phyloP scores from a whole-genome alignment of 2,888 invertebrate species.

The Amiota communis region DNA sequence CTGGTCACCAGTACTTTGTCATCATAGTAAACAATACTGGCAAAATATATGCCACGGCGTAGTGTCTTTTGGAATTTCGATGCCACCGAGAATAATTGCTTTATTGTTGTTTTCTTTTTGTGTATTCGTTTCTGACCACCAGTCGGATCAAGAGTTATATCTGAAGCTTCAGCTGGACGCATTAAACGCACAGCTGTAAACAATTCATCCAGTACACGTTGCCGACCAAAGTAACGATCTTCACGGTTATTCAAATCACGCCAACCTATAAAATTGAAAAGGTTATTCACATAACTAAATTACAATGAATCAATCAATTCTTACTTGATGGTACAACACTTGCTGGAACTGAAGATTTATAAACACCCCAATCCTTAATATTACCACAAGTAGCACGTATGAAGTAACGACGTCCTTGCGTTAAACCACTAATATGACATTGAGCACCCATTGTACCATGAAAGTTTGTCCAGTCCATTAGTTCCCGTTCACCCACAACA shows the following conservation, averaged over 20 bases:
- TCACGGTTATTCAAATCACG: slow-evolving; percentile 84
- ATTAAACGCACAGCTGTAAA: slow-evolving; percentile 81
- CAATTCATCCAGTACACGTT: slow-evolving; percentile 83
- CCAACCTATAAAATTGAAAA: slow-evolving; percentile 79
- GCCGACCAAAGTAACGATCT: slow-evolving; percentile 79
- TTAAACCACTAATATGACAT: slow-evolving; percentile 79
- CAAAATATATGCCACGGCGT: slow-evolving; percentile 91
- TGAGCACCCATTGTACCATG: slow-evolving; percentile 74
- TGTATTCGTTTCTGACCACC: slow-evolving; percentile 81
- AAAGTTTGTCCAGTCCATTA: slow-evolving; percentile 77
- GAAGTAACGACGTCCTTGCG: slow-evolving; percentile 90
- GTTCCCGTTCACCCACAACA: slow-evolving; percentile 85
- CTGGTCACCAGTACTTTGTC: slow-evolving; percentile 96
- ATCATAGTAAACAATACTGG: slow-evolving; percentile 94
- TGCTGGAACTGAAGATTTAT: slow-evolving; percentile 83
- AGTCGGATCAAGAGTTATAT: slow-evolving; percentile 79
- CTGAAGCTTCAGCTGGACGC: slow-evolving; percentile 77
- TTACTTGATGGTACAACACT: slow-evolving; percentile 93
- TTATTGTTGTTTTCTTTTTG: slow-evolving; percentile 91
- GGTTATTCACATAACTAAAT: slow-evolving; percentile 48
- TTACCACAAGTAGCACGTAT: slow-evolving; percentile 95
- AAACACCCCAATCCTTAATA: slow-evolving; percentile 90
- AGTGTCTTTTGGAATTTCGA: slow-evolving; percentile 97
- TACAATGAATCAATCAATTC: slow-evolving; percentile 58
- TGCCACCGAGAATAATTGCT: slow-evolving; percentile 95